Base-by-base conservation (phyloP, 2,888 invertebrate genomes). In the Toxonevra muliebris region DNA sequence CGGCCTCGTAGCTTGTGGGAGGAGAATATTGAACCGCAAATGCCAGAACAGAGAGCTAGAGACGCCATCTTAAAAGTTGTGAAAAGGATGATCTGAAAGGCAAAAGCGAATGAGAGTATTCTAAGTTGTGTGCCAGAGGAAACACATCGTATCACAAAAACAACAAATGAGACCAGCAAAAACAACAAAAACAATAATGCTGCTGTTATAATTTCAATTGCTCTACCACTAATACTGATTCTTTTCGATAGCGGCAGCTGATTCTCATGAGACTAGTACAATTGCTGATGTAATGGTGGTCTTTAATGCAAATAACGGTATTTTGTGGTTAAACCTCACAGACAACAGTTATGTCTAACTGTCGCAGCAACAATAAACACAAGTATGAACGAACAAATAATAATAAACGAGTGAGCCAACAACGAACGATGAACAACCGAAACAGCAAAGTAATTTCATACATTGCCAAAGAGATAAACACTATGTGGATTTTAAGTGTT, bases 1-100 rank as follows among this genome's bases (percentile, higher is more conserved):
- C 12, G 10, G 13, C 7, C 43, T 30, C 13, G 5, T 20, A 52
- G 43, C 30, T 68, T 70, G 75, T 73, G 73, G 75, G 75, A 71
- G 75, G 75, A 75, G 75, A 71, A 71, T 73, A 58, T 54, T 50
- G 59, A 61, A 66, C 66, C 69, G 61, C 68, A 71, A 71, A 66
- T 61, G 55, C 61, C 48, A 54, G 43, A 8, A 41, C 30, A 43
- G 41, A 42, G 66, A 69, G 71, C 71, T 71, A 45, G 66, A 66
- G 69, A 65, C 66, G 66, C 62, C 57, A 54, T 19, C 61, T 58
- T 61, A 60, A 66, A 64, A 45, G 30, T 30, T 30, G 30, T 66
- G 61, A 58, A 68, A 62, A 55, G 65, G 67, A 67, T 70, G 61
- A 69, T 69, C 66, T 65, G 57, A 41, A 13, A 43, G 13, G 41